Base-by-base conservation (phyloP, 2,113 vertebrate genomes). In the Lepus europaeus region DNA sequence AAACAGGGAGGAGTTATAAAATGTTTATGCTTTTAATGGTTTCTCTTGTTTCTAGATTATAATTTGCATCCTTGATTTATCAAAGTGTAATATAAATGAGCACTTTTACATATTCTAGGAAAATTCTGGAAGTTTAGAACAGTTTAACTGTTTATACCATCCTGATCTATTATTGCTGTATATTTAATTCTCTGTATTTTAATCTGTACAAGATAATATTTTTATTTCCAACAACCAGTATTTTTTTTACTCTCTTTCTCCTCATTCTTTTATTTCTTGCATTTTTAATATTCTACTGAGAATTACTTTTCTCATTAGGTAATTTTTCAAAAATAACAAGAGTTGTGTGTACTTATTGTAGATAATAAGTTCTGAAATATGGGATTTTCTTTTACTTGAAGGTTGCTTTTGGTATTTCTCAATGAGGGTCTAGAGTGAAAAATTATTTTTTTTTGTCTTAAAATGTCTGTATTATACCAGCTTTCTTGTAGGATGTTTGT, bases 211-310 rank as follows among this genome's bases (percentile, higher is more conserved):
- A 45, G 27, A 59, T 78, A 69, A 2, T 79, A 81, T 51, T n/a
- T 39, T 68, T 72, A 27, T 61, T 90, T 81, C 61, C 39, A 69
- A 45, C 5, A 80, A 25, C 45, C 12, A 80, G 0, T 80, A 90
- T 33, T 90, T 70, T 84, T 20, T 33, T 81, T 72, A 22, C 9
- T 69, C 8, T 81, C 81, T 90, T 81, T 61, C 29, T 72, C 66
- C 81, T 83, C 27, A 9, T 83, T 82, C 16, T 25, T 66, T 72
- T 27, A 90, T 90, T 79, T 90, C 29, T 90, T 82, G 49, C 31
- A 45, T 19, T 23, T 90, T 49, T 90, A 61, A 33, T 89, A 81
- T 82, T 61, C 10, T 90, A 49, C 14, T 36, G 72, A 14, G 6
- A 36, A 49, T 81, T 13, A 63, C 49, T 14, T 23, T 82, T 11